phyloP scores from a whole-genome alignment of 2,888 invertebrate genomes.

The Epinotia bilunana region DNA sequence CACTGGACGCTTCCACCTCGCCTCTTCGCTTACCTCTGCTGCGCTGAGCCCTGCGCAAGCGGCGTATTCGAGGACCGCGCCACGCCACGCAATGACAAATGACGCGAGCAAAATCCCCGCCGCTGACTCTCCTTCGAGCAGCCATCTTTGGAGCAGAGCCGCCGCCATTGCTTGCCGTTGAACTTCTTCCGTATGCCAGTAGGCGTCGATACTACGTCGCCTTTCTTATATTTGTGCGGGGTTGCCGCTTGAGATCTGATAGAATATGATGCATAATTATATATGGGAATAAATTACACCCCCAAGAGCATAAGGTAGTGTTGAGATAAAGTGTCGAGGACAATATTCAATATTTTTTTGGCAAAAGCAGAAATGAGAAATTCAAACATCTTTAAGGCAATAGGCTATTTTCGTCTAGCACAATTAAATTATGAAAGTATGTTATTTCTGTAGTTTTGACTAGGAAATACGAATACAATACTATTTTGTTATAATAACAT shows the following conservation, averaged over 20 bases:
- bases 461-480: no score
- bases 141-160: slow-evolving; percentile 97
- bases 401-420: no score
- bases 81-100: slow-evolving; percentile 94
- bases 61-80: slow-evolving; percentile 78
- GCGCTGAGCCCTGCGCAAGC: slow-evolving; percentile 71
- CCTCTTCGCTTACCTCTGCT: slow-evolving; percentile 67
- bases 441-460: no score
- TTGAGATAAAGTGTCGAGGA: no score
- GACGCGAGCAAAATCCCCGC: slow-evolving; percentile 97
- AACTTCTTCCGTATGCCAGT: slow-evolving; percentile 99
- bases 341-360: no score
- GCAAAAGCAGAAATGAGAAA: no score
- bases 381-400: no score
- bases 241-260: slow-evolving; percentile 94
- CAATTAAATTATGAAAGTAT: no score
- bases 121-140: slow-evolving; percentile 98
- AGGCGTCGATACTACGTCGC: slow-evolving; percentile 97
- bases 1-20: background rate
- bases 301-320: no score
- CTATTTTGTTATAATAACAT: no score
- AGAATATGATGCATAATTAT: background rate
- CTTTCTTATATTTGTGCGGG: slow-evolving; percentile 98
- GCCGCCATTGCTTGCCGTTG: slow-evolving; percentile 99
- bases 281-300: background rate